Conservation (phyloP, 2,113 vertebrate genomes). For the Siphamia tubifer region DNA sequence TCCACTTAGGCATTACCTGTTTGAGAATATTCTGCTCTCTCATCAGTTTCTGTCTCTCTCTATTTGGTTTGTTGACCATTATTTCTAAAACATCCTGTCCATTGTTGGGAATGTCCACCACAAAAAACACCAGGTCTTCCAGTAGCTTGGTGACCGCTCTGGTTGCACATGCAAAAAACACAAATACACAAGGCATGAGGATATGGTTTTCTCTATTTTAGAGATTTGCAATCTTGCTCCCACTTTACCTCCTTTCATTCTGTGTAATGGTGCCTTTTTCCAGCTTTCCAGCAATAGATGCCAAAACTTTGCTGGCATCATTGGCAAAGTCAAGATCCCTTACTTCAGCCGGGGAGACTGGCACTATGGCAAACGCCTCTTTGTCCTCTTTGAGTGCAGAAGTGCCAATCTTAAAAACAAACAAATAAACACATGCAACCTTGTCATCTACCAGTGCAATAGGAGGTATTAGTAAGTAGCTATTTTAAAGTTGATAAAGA, state of each 20-base stretch:
- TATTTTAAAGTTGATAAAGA: not conserved
- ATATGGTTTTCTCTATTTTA: not conserved
- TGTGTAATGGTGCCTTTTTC: constrained; percentile 98
- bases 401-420: constrained; percentile 88
- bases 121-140: constrained; percentile 97
- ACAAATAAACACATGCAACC: not conserved
- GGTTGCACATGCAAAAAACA: not conserved
- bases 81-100: constrained; percentile 96
- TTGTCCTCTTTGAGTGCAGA: constrained; percentile 97
- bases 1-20: constrained; percentile 79
- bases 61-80: constrained; percentile 95
- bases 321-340: constrained; percentile 98
- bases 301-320: constrained; percentile 96
- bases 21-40: constrained; percentile 98
- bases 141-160: constrained; percentile 97
- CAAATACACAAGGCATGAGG: not conserved
- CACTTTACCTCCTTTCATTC: constrained; percentile 91
- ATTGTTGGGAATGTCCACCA: constrained; percentile 97
- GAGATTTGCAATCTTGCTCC: not conserved
- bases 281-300: constrained; percentile 95
- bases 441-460: not conserved
- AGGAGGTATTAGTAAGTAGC: not conserved
- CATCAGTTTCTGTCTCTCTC: constrained; percentile 98
- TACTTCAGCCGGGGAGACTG: constrained; percentile 96
- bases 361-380: constrained; percentile 97